phyloP scores from a whole-genome alignment of 2,888 invertebrate genomes.

The Cosmia trapezina region DNA sequence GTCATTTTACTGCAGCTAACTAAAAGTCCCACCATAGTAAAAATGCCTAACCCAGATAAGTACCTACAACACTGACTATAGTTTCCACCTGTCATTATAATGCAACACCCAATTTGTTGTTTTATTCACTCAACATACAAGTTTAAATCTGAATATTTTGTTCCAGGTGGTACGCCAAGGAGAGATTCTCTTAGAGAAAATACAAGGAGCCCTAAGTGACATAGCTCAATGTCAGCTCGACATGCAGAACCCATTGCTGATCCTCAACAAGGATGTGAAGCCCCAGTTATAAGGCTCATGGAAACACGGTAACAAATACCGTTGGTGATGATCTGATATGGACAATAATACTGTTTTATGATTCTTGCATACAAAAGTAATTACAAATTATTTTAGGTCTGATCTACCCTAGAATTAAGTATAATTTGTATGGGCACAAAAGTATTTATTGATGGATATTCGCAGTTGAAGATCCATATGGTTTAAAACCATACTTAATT shows the following conservation, averaged over 20 bases:
- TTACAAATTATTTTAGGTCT: neutral
- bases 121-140: neutral
- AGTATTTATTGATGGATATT: slow-evolving; percentile 1
- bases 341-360: slow-evolving; percentile 17
- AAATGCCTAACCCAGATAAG: too few species aligned
- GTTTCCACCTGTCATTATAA: neutral
- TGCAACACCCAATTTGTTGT: neutral
- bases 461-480: too few species aligned
- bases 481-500: neutral
- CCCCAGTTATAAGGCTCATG: slow-evolving; percentile 82
- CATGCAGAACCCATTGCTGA: slow-evolving; percentile 93
- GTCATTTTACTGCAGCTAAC: too few species aligned
- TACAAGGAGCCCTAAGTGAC: slow-evolving; percentile 97
- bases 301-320: slow-evolving; percentile 62
- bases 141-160: neutral
- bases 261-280: slow-evolving; percentile 84
- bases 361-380: neutral
- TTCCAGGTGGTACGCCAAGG: slow-evolving; percentile 95
- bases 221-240: slow-evolving; percentile 97
- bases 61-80: neutral
- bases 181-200: slow-evolving; percentile 95
- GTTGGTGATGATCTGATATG: slow-evolving; percentile 46
- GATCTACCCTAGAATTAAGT: slow-evolving; percentile 6
- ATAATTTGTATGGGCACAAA: slow-evolving; percentile 9
- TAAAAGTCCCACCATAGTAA: too few species aligned